These are phyloP conservation scores for Notarius quadriscutis DNA, from an alignment of 2,113 vertebrate genomes.

Conservation along the genomic window DNA sequence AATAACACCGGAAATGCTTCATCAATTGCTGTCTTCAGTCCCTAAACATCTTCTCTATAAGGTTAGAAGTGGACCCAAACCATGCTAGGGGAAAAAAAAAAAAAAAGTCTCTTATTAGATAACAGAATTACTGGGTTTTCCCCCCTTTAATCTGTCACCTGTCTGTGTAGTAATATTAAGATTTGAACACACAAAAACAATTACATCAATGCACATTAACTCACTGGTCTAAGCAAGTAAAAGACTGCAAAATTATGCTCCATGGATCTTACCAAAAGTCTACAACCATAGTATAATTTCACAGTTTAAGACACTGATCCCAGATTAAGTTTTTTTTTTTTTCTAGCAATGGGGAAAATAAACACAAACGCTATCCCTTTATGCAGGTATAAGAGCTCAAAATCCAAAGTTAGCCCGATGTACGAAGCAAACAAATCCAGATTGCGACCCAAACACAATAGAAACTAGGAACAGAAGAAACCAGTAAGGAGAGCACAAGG, in stretches of 20 bases:
- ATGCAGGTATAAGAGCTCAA: neutral
- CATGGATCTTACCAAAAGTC: neutral
- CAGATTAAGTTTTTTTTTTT: neutral
- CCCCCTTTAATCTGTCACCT: neutral
- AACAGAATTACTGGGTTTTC: no score
- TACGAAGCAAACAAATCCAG: conserved; percentile 1
- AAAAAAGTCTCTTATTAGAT: neutral
- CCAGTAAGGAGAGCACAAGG: neutral
- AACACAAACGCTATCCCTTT: neutral
- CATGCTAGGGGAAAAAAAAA: neutral
- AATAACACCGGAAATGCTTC: no score
- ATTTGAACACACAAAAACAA: neutral
- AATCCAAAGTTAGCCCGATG: neutral
- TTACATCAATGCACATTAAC: neutral
- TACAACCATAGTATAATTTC: neutral
- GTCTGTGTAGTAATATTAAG: neutral
- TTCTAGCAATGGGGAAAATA: neutral
- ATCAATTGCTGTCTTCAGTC: no score
- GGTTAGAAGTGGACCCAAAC: neutral
- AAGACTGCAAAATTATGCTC: neutral
- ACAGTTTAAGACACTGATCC: neutral
- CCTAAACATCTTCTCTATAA: neutral
- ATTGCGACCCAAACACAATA: neutral
- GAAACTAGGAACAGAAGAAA: neutral
- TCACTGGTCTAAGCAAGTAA: neutral